A percentile compares a stretch with the other conserved stretches of the same genome.
Evolutionary conservation across 2,888 invertebrate genomes (phyloP).

Genomic region (Aethes cnicana): DNA sequence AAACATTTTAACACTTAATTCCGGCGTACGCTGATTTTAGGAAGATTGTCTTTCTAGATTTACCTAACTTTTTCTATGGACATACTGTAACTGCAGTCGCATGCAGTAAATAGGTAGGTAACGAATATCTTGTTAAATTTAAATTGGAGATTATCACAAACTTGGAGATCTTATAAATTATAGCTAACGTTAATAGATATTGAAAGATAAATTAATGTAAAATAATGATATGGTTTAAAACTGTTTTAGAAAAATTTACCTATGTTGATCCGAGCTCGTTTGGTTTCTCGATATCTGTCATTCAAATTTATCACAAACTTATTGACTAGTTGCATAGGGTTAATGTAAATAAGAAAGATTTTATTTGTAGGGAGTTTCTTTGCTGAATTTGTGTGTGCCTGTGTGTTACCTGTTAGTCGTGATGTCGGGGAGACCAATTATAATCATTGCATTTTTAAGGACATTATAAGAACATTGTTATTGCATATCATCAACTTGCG

Average conservation of each 20-base stretch:
- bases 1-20: no score
- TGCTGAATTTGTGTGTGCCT: slow-evolving; percentile 74
- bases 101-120: slow-evolving; percentile 75
- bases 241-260: slow-evolving; percentile 82
- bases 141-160: slow-evolving; percentile 75
- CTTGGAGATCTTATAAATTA: slow-evolving; percentile 78
- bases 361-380: slow-evolving; percentile 66
- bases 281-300: slow-evolving; percentile 67
- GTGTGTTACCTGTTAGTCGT: slow-evolving; percentile 48
- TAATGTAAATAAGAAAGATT: slow-evolving; percentile 71
- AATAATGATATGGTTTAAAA: slow-evolving; percentile 72
- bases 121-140: slow-evolving; percentile 79
- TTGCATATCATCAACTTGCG: not conserved
- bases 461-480: not conserved
- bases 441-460: slow-evolving; percentile 2
- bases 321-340: slow-evolving; percentile 71
- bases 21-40: no score
- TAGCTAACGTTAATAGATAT: slow-evolving; percentile 80
- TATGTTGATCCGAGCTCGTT: slow-evolving; percentile 74
- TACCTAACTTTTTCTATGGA: no score
- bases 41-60: no score
- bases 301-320: slow-evolving; percentile 65
- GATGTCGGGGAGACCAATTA: slow-evolving; percentile 43
- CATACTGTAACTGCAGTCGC: slow-evolving; percentile 62
- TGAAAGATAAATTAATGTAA: slow-evolving; percentile 73